Evolutionary conservation across 2,797 vertebrate species (phyloP).

Genomic region (Mus spretus): DNA sequence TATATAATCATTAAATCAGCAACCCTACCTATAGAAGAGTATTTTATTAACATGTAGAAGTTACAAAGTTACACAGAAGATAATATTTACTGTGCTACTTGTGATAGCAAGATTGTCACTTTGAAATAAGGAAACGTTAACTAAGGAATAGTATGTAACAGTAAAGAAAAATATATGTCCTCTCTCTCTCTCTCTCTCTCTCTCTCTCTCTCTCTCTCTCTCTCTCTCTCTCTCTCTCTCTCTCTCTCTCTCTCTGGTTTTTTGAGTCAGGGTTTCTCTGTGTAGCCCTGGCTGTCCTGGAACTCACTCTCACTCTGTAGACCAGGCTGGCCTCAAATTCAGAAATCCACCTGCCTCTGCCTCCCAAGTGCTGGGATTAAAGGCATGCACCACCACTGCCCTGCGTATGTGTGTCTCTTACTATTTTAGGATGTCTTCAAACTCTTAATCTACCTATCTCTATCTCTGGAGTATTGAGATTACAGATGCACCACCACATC

Average conservation of each 20-base stretch:
- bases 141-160: background rate
- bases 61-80: background rate
- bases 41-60: background rate
- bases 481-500: background rate
- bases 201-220: too few species aligned
- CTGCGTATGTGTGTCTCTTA: too few species aligned
- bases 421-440: background rate
- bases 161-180: background rate
- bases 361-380: too few species aligned
- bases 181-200: background rate
- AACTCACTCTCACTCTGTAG: too few species aligned
- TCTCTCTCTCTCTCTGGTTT: too few species aligned
- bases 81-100: background rate
- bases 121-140: conserved; percentile 43
- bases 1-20: background rate
- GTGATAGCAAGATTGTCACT: conserved; percentile 20
- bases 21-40: background rate
- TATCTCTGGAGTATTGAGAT: background rate
- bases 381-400: too few species aligned
- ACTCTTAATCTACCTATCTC: background rate
- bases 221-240: too few species aligned
- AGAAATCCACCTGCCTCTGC: too few species aligned
- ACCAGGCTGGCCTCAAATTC: too few species aligned
- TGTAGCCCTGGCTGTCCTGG: too few species aligned
- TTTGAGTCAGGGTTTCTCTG: too few species aligned